Evolutionary conservation across 2,113 vertebrate genomes (phyloP).

Genomic region (Amphiprion ocellaris): DNA sequence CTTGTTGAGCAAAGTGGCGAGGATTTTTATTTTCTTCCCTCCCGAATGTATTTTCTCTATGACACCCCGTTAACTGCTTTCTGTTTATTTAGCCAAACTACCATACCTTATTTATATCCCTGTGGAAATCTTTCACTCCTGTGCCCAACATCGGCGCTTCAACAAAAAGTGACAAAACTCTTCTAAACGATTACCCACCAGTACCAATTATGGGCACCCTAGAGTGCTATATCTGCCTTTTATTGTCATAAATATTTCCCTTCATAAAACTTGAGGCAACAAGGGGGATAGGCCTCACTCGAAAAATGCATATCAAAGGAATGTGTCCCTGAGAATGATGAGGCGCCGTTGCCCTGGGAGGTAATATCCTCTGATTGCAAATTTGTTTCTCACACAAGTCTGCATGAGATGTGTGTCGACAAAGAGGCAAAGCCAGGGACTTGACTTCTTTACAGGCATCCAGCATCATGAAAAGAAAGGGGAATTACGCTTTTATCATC

Average conservation of each 20-base stretch:
- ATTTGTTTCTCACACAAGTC: constrained; percentile 23
- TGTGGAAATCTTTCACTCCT: constrained; percentile 29
- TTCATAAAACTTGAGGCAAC: constrained; percentile 45
- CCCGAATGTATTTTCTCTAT: not conserved
- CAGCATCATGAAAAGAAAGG: not conserved
- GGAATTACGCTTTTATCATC: not conserved
- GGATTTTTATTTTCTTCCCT: not conserved
- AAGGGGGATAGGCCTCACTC: constrained; percentile 21
- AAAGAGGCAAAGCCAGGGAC: not conserved
- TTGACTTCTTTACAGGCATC: not conserved
- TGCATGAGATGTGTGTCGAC: not conserved
- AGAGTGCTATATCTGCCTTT: constrained; percentile 42
- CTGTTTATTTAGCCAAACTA: constrained; percentile 50
- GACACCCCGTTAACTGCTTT: constrained; percentile 8
- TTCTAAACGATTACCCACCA: constrained; percentile 53
- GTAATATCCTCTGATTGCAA: constrained; percentile 24
- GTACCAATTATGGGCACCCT: constrained; percentile 44
- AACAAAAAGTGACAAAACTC: constrained; percentile 39
- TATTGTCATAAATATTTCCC: constrained; percentile 56
- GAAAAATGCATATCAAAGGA: constrained; percentile 47
- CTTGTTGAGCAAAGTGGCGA: not conserved
- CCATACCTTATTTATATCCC: constrained; percentile 32
- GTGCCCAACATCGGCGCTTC: constrained; percentile 10
- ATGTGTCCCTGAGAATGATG: constrained; percentile 27
- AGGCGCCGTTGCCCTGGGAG: constrained; percentile 14